Evolutionary conservation across 2,888 invertebrate species (phyloP).

Genomic region (Tortrix viridana): DNA sequence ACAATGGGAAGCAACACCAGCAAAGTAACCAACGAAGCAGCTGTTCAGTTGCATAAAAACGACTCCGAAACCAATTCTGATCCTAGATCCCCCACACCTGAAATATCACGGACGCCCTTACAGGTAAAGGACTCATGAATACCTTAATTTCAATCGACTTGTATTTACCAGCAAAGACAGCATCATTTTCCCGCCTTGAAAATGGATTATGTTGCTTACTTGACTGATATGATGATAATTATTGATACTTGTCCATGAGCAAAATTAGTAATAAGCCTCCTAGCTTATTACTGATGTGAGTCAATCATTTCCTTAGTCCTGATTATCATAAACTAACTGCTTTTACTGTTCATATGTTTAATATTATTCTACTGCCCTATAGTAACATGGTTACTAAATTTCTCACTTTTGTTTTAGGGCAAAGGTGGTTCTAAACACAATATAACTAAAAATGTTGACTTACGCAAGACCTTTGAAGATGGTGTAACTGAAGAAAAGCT

Average conservation of each 20-base stretch:
- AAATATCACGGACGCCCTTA: constrained; percentile 84
- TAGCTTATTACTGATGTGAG: too few species aligned
- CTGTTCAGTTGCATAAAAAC: constrained; percentile 56
- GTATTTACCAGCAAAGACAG: not conserved
- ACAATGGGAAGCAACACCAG: constrained; percentile 77
- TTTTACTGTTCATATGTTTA: not conserved
- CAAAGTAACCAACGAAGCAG: constrained; percentile 61
- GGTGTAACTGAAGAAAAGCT: constrained; percentile 66
- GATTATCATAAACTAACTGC: too few species aligned
- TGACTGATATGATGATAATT: too few species aligned
- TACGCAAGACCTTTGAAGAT: constrained; percentile 77
- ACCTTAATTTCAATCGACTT: too few species aligned
- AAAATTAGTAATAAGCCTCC: too few species aligned
- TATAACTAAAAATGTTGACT: constrained; percentile 78
- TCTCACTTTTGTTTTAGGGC: constrained; percentile 57
- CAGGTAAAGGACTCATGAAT: constrained; percentile 69
- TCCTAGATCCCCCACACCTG: constrained; percentile 85
- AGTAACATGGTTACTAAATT: not conserved
- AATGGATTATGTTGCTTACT: too few species aligned
- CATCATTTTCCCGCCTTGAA: not conserved
- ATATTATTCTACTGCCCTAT: not conserved
- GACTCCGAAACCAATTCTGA: constrained; percentile 69
- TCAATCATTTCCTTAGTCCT: too few species aligned
- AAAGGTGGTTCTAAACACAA: constrained; percentile 71
- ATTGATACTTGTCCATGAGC: too few species aligned